These are phyloP conservation scores for Ichneumon xanthorius DNA, from an alignment of 2,888 invertebrate genomes.

Conservation along the genomic window DNA sequence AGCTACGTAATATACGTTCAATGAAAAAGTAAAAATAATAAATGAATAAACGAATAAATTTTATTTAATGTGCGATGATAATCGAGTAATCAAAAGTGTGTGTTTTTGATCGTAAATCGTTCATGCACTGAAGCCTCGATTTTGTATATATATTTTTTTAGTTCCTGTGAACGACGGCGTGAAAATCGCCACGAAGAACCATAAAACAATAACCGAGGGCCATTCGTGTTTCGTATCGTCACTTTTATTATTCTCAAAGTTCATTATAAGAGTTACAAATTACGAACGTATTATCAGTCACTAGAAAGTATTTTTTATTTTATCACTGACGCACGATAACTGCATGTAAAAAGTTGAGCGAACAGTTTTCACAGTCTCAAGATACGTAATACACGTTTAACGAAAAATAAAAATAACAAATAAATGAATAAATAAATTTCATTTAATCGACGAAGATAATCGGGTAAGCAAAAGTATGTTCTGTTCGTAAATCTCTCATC, in stretches of 20 bases:
- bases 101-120: conserved; percentile 12
- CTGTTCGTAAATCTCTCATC: conserved; percentile 8
- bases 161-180: no score
- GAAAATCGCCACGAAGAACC: conserved; percentile 65
- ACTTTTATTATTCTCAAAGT: conserved; percentile 16
- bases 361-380: conserved; percentile 8
- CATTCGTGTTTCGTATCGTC: conserved; percentile 4
- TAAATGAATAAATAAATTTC: conserved; percentile 49
- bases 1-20: conserved; percentile 20
- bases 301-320: not conserved
- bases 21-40: conserved; percentile 8
- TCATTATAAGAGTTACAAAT: conserved; percentile 47
- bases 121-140: not conserved
- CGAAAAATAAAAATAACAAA: conserved; percentile 20
- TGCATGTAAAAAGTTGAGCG: conserved; percentile 32
- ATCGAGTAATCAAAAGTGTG: conserved; percentile 48
- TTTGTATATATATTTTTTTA: not conserved
- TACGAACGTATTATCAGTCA: conserved; percentile 38
- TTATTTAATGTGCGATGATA: conserved; percentile 31
- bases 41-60: conserved; percentile 38
- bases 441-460: conserved; percentile 40
- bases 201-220: not conserved
- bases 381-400: conserved; percentile 29
- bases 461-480: conserved; percentile 44
- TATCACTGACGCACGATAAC: not conserved